A percentile compares a stretch with the other conserved stretches of the same genome.
These are phyloP conservation scores for Pristionchus exspectatus DNA, from an alignment of 2,888 invertebrate species.

Conservation along the genomic window DNA sequence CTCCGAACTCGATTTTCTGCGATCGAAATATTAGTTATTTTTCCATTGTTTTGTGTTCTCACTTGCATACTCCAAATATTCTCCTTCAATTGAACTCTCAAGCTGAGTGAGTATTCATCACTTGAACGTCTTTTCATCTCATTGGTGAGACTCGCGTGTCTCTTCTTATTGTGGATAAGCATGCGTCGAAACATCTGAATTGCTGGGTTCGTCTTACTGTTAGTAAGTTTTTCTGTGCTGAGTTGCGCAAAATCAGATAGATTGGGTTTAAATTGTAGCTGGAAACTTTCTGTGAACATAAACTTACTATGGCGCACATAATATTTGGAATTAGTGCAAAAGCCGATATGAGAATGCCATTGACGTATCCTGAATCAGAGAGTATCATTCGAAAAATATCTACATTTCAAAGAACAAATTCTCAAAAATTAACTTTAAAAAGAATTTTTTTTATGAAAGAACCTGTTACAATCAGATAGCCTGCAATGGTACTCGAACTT, in stretches of 20 bases:
- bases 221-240: neutral
- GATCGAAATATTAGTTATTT: neutral
- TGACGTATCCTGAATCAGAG: neutral
- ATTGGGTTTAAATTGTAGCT: neutral
- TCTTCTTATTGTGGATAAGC: constrained; percentile 4
- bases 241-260: neutral
- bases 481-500: neutral
- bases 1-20: constrained; percentile 25
- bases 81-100: constrained; percentile 14
- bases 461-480: neutral
- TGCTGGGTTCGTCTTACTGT: neutral
- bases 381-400: neutral
- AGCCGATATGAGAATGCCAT: neutral
- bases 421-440: neutral
- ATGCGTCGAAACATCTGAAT: neutral
- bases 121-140: neutral
- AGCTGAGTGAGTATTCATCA: constrained; percentile 21
- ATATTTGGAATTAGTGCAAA: neutral
- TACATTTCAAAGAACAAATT: no score
- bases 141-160: neutral
- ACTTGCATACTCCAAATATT: constrained; percentile 44
- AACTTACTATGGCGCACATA: neutral
- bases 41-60: no score
- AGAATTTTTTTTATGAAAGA: neutral
- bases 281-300: neutral